phyloP scores from a whole-genome alignment of 2,888 invertebrate species.

The Ochropleura plecta region DNA sequence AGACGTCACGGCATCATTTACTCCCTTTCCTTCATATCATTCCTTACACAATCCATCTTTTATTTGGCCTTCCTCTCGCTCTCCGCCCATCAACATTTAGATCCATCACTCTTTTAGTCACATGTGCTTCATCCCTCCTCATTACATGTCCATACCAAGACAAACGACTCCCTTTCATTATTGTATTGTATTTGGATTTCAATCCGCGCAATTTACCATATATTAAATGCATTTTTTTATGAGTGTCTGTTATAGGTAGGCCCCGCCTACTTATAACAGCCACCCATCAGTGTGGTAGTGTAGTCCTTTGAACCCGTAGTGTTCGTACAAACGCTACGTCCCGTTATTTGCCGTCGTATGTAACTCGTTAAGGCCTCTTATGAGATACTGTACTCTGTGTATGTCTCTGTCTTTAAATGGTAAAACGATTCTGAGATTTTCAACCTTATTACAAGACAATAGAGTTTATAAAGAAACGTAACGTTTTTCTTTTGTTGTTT shows the following conservation, averaged over 20 bases:
- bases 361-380: slow-evolving; percentile 67
- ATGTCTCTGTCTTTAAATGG: slow-evolving; percentile 11
- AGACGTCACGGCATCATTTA: too few relatives aligned
- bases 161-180: too few relatives aligned
- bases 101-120: too few relatives aligned
- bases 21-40: too few relatives aligned
- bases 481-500: neutral
- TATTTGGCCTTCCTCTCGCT: too few relatives aligned
- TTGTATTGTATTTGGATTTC: too few relatives aligned
- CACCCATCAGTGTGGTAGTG: slow-evolving; percentile 23
- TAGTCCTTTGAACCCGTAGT: slow-evolving; percentile 58
- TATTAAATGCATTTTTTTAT: too few relatives aligned
- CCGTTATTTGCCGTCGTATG: slow-evolving; percentile 76
- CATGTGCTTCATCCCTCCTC: too few relatives aligned
- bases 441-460: slow-evolving; percentile 11
- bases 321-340: slow-evolving; percentile 52
- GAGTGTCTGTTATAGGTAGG: too few relatives aligned
- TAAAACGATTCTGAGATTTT: slow-evolving; percentile 6
- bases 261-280: neutral
- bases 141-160: too few relatives aligned
- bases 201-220: slow-evolving; percentile 1
- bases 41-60: too few relatives aligned
- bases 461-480: slow-evolving; percentile 13
- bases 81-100: too few relatives aligned
- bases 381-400: slow-evolving; percentile 26